phyloP scores from a whole-genome alignment of 2,113 vertebrate genomes.

The Murina feae region DNA sequence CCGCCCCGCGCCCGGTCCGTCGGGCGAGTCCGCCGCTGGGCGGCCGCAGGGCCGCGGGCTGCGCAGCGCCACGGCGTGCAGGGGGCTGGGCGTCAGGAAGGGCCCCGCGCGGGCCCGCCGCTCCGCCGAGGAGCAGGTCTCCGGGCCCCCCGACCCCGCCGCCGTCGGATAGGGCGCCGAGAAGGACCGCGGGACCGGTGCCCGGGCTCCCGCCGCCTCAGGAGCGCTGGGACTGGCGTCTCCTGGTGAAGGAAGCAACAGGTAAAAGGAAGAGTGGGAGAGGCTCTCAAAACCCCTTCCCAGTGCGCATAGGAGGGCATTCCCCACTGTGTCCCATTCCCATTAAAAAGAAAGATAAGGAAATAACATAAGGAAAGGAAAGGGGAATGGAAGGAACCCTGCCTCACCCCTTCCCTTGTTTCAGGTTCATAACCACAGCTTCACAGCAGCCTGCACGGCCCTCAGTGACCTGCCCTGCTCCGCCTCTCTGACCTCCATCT shows the following conservation, averaged over 20 bases:
- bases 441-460: neutral
- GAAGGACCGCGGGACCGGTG: constrained; percentile 85
- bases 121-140: constrained; percentile 60
- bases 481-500: neutral
- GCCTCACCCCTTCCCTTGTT: neutral
- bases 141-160: constrained; percentile 9
- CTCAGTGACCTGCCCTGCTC: neutral
- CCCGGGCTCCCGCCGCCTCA: constrained; percentile 63
- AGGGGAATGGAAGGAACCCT: neutral
- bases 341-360: neutral
- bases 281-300: neutral
- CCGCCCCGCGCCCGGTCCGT: constrained; percentile 75
- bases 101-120: constrained; percentile 65
- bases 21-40: neutral
- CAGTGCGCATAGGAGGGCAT: neutral
- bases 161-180: constrained; percentile 84
- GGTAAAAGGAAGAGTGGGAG: neutral
- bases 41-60: constrained; percentile 60
- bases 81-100: constrained; percentile 78
- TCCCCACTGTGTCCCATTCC: neutral
- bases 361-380: neutral
- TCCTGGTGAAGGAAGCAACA: constrained; percentile 53
- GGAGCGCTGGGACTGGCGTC: constrained; percentile 73
- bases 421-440: neutral
- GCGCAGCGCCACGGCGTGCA: constrained; percentile 76